Percentiles rank a stretch among this genome's conserved stretches.
These are phyloP conservation scores for Entelurus aequoreus DNA, from an alignment of 2,113 vertebrate species.

Conservation along the genomic window DNA sequence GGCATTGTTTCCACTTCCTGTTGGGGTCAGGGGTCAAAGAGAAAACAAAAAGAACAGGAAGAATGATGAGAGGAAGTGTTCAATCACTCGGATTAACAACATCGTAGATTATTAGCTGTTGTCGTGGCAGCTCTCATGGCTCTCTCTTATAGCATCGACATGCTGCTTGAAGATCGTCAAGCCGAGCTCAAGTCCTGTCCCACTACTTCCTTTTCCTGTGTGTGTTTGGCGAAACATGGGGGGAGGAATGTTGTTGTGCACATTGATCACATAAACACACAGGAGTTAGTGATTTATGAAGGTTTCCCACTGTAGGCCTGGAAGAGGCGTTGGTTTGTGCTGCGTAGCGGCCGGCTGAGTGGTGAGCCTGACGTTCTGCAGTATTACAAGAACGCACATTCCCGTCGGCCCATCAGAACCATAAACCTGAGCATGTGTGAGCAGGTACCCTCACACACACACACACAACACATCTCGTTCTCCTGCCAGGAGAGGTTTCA, in stretches of 20 bases:
- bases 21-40: constrained; percentile 36
- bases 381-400: constrained; percentile 83
- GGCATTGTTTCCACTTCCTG: constrained; percentile 54
- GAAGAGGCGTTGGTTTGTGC: constrained; percentile 89
- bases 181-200: constrained; percentile 43
- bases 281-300: neutral
- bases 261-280: neutral
- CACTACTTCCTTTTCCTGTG: constrained; percentile 57
- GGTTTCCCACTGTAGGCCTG: constrained; percentile 73
- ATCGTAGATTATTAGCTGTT: too few relatives aligned
- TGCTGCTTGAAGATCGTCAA: neutral
- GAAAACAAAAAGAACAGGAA: constrained; percentile 14
- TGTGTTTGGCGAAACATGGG: constrained; percentile 25
- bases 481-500: neutral
- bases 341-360: constrained; percentile 84
- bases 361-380: constrained; percentile 87
- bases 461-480: neutral
- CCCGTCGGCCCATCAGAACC: constrained; percentile 80
- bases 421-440: constrained; percentile 87
- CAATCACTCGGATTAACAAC: neutral
- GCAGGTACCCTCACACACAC: constrained; percentile 45
- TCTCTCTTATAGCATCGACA: too few relatives aligned
- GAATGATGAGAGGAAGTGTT: constrained; percentile 7
- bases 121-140: too few relatives aligned
- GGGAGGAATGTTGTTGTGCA: neutral